Base-by-base conservation (phyloP, 2,888 invertebrate species). In the Yponomeuta cagnagella region DNA sequence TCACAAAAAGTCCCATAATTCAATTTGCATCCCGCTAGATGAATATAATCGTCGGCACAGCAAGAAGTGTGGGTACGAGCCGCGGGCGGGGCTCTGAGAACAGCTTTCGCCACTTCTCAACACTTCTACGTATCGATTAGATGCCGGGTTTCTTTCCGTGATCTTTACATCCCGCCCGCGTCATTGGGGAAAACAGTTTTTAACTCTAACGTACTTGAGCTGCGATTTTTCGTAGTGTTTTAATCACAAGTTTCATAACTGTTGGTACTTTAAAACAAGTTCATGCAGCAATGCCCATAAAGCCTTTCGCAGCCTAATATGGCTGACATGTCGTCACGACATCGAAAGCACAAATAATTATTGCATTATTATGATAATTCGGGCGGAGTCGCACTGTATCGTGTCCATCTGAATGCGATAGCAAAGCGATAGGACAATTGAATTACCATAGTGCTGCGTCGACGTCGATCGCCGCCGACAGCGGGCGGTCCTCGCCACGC, bases 21-120 rank as follows among this genome's bases (percentile, higher is more conserved):
- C 88, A 90, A 92, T 92, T 91, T 92, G 91, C 92, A 90, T 92
- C 86, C 85, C 85, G 89, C 90, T 90, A 90, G 89, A 90, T 84
- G 85, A 85, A 83, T 83, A 84, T 87, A 87, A 87, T 88, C 82
- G 66, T 37, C 52, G 15, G 52, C 31, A 69, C 64, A 31, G 77
- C 76, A 84, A 86, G 84, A 86, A 84, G 79, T 82, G 83, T 82
- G 77, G 77, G 76, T 86, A 88, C 88, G 85, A 86, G 79, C 86
- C 87, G 85, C 82, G 75, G 77, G 76, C 74, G n/a, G 73, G 48
- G 70, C 74, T 80, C 79, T 87, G 88, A 88, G 89, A 89, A 89
- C 88, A 77, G 86, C 89, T 90, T 90, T 91, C 90, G 86, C 88
- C 88, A 80, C 86, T 87, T 88, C 86, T 90, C 88, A 89, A 88